A percentile compares a stretch with the other conserved stretches of the same genome.
Conservation (phyloP, 2,888 invertebrate genomes). For the Spilosoma lubricipeda region DNA sequence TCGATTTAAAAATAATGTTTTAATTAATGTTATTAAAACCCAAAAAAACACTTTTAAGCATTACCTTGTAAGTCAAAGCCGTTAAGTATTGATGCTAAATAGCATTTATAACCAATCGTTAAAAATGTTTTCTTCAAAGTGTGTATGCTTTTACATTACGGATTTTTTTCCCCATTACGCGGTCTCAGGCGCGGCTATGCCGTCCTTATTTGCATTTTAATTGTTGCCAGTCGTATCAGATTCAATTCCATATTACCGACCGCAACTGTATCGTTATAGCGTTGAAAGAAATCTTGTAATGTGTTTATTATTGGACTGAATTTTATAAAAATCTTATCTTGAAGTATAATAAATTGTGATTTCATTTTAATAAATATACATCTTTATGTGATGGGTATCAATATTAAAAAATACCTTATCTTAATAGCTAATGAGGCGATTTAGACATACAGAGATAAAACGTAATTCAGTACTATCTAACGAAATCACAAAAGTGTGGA, state of each 20-base stretch:
- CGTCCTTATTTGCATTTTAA: slow-evolving; percentile 77
- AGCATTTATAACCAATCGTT: neutral
- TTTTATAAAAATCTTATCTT: slow-evolving; percentile 48
- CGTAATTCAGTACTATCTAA: neutral
- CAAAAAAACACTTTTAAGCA: neutral
- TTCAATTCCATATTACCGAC: slow-evolving; percentile 67
- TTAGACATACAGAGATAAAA: neutral
- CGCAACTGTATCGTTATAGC: slow-evolving; percentile 49
- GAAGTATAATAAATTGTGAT: slow-evolving; percentile 39
- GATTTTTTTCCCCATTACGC: slow-evolving; percentile 48
- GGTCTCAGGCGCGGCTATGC: slow-evolving; percentile 48
- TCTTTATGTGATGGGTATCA: slow-evolving; percentile 9
- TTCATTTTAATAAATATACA: slow-evolving; percentile 41
- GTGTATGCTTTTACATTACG: slow-evolving; percentile 16
- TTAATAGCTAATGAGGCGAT: neutral
- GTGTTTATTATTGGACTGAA: slow-evolving; percentile 59
- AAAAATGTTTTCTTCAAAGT: slow-evolving; percentile 7
- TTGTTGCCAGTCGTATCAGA: slow-evolving; percentile 65
- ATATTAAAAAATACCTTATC: neutral
- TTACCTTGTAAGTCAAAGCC: neutral
- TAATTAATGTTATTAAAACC: neutral
- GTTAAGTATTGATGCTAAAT: neutral
- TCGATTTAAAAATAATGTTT: neutral
- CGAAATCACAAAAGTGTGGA: neutral
- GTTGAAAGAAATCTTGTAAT: slow-evolving; percentile 50